Conservation (phyloP, 2,113 vertebrate species). For the Columba livia region DNA sequence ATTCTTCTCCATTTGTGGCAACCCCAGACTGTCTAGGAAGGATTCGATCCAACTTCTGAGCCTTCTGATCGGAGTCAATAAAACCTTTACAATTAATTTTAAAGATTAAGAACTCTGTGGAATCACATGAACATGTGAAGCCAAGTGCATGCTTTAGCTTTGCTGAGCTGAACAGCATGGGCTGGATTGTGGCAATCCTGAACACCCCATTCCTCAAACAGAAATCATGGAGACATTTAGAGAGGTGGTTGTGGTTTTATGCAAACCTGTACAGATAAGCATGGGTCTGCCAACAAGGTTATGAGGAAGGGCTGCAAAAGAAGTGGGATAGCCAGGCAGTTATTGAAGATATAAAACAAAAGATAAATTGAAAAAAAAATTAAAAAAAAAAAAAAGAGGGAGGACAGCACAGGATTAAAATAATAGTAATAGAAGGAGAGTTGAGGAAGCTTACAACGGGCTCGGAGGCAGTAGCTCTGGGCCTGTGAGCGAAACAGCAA, state of each 20-base stretch:
- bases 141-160: not conserved
- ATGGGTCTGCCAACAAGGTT: not conserved
- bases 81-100: not conserved
- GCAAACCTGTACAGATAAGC: not conserved
- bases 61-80: not conserved
- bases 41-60: not conserved
- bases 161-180: not conserved
- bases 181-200: not conserved
- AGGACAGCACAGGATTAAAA: not conserved
- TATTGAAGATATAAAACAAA: not conserved
- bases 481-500: not conserved
- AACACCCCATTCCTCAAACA: not conserved
- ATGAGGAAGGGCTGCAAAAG: not conserved
- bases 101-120: not conserved
- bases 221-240: not conserved
- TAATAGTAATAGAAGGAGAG: not conserved
- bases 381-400: not conserved
- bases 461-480: not conserved
- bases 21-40: not conserved
- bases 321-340: not conserved
- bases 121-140: rapidly evolving
- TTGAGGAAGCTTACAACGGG: not conserved
- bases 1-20: not conserved
- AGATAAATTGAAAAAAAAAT: not conserved
- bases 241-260: not conserved